Evolutionary conservation across 2,113 vertebrate genomes (phyloP), one percentile per base, ranked within the genome.

Genomic region (Periophthalmodon schlosseri): DNA sequence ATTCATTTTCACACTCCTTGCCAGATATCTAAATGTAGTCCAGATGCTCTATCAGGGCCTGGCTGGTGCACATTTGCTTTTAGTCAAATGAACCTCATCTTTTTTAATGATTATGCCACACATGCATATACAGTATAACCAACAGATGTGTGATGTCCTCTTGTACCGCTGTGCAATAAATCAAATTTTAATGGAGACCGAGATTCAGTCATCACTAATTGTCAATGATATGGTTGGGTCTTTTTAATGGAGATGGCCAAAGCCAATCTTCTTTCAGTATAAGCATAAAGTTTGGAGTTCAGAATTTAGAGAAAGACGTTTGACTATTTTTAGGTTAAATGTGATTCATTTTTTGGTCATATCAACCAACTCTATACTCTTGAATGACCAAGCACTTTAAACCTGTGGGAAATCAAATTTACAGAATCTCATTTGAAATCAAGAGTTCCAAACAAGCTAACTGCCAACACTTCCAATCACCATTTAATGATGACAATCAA

Each of bases 361-460:
- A 28, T 28, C 28, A 28, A 28, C 28, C 28, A 28, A 28, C 36
- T 39, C 39, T 44, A 39, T 39, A 52, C 50, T 52, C 54, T 57
- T 16, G 24, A 8, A 33, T 73, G 73, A 81, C 69, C 39, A 11
- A n/a, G 63, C 20, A 61, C 46, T 72, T 66, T 56, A 68, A 67
- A 1, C 57, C 73, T 61, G 20, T 64, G 50, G 47, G 52, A 61
- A 83, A 39, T 14, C 50, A 46, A 47, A 78, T 36, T 34, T 50
- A 66, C 44, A 61, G 67, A 36, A 4, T 72, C 57, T n/a, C 47
- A 69, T 39, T 23, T 72, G 71, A 68, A 69, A 18, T 66, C 20
- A 23, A 76, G 21, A n/a, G n/a, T 2, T 65, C 14, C 66, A 9
- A 7, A 36, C 21, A 12, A 68, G 44, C 1, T 21, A 57, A 7